Conservation (phyloP, 2,113 vertebrate species). For the Penelope pileata region DNA sequence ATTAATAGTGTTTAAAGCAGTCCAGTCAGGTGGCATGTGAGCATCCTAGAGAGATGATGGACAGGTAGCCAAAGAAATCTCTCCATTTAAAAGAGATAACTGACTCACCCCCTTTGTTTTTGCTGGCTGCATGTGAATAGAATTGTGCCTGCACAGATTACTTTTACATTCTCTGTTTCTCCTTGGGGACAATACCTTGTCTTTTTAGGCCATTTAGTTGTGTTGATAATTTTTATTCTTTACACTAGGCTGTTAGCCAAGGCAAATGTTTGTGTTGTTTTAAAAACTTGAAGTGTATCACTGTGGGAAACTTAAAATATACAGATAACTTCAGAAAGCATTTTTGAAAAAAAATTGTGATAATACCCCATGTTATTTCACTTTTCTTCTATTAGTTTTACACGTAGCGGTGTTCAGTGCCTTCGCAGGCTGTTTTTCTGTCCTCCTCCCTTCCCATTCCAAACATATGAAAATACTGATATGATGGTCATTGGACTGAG, state of each 20-base stretch:
- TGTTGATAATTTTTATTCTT: constrained; percentile 66
- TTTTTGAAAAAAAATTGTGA: constrained; percentile 46
- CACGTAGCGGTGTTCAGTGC: neutral
- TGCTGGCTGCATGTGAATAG: constrained; percentile 59
- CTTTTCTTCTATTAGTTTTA: constrained; percentile 32
- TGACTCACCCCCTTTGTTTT: constrained; percentile 8
- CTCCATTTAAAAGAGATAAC: constrained; percentile 8
- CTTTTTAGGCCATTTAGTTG: constrained; percentile 49
- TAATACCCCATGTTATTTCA: constrained; percentile 54
- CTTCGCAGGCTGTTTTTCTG: constrained; percentile 5
- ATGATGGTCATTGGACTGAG: neutral
- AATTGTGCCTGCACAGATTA: neutral
- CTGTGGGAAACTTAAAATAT: constrained; percentile 76
- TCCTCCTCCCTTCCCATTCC: neutral
- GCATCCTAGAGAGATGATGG: constrained; percentile 58
- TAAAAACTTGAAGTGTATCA: constrained; percentile 72
- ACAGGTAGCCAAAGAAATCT: constrained; percentile 23
- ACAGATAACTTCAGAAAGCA: constrained; percentile 75
- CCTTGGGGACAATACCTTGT: constrained; percentile 50
- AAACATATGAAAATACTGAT: constrained; percentile 8
- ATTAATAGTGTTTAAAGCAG: constrained; percentile 23
- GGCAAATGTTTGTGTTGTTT: constrained; percentile 74
- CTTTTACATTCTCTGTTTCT: constrained; percentile 48
- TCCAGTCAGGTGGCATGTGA: neutral
- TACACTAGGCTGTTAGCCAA: constrained; percentile 65